Evolutionary conservation across 2,888 invertebrate species (phyloP).

Genomic region (Meganola albula): DNA sequence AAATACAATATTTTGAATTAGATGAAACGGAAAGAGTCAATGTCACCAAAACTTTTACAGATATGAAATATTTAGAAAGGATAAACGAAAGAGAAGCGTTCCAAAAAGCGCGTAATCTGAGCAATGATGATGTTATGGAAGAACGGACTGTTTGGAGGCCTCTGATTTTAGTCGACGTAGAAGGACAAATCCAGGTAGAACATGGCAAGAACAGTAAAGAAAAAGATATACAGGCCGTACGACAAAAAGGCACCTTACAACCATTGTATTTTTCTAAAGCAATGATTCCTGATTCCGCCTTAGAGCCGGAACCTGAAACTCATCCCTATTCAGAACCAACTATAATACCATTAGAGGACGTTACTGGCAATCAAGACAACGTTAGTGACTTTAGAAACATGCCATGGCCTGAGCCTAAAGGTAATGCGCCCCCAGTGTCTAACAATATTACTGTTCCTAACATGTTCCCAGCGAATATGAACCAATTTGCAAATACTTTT

Average conservation of each 20-base stretch:
- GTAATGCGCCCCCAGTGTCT: constrained; percentile 68
- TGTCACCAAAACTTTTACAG: constrained; percentile 93
- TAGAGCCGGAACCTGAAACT: constrained; percentile 91
- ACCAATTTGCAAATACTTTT: constrained; percentile 66
- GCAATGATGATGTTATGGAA: constrained; percentile 88
- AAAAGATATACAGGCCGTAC: constrained; percentile 89
- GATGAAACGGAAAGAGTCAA: constrained; percentile 98
- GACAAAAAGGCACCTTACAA: constrained; percentile 90
- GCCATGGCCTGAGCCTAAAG: constrained; percentile 92
- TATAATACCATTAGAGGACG: constrained; percentile 92
- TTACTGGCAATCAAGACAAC: constrained; percentile 88
- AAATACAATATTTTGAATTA: constrained; percentile 93
- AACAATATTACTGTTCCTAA: constrained; percentile 53
- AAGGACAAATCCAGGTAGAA: constrained; percentile 80
- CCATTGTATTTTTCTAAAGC: constrained; percentile 88
- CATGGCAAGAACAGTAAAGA: constrained; percentile 90
- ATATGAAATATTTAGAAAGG: constrained; percentile 94
- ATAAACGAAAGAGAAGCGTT: constrained; percentile 90
- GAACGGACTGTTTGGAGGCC: constrained; percentile 87
- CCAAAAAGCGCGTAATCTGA: constrained; percentile 85
- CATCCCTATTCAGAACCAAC: constrained; percentile 87
- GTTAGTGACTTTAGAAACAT: constrained; percentile 86
- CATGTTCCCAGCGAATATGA: constrained; percentile 64
- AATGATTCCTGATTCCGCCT: constrained; percentile 90
- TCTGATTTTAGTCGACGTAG: constrained; percentile 82